Evolutionary conservation across 2,113 vertebrate species (phyloP).

Genomic region (Siniperca knerii): DNA sequence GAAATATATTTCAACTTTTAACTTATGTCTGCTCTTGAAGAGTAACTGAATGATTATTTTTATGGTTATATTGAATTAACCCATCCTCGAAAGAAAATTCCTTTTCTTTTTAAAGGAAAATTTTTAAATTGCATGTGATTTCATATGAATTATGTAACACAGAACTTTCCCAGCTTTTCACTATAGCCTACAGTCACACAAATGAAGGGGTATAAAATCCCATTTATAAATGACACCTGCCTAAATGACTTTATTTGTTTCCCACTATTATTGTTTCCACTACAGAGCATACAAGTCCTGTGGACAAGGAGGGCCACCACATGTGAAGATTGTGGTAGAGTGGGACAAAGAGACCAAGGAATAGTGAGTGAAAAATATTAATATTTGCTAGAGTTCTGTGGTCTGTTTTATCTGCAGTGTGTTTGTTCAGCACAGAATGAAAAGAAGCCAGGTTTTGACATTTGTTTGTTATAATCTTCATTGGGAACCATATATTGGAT

Average conservation of each 20-base stretch:
- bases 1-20: not conserved
- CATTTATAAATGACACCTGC: not conserved
- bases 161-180: not conserved
- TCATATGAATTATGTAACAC: not conserved
- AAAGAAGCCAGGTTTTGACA: not conserved
- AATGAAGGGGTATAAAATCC: not conserved
- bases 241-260: not conserved
- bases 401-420: not conserved
- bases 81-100: not conserved
- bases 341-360: slow-evolving; percentile 99
- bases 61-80: not conserved
- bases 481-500: not conserved
- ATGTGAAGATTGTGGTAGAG: slow-evolving; percentile 97
- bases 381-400: not conserved
- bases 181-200: not conserved
- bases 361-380: slow-evolving; percentile 88
- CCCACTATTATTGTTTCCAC: slow-evolving; percentile 14
- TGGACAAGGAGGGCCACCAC: slow-evolving; percentile 93
- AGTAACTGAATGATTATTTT: not conserved
- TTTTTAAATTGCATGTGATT: not conserved
- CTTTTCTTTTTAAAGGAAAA: not conserved
- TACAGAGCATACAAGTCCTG: slow-evolving; percentile 94
- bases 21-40: not conserved
- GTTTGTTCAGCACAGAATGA: not conserved
- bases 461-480: not conserved